These are phyloP conservation scores for Drosophila insularis DNA, from an alignment of 1,140 invertebrate species.

Conservation along the genomic window DNA sequence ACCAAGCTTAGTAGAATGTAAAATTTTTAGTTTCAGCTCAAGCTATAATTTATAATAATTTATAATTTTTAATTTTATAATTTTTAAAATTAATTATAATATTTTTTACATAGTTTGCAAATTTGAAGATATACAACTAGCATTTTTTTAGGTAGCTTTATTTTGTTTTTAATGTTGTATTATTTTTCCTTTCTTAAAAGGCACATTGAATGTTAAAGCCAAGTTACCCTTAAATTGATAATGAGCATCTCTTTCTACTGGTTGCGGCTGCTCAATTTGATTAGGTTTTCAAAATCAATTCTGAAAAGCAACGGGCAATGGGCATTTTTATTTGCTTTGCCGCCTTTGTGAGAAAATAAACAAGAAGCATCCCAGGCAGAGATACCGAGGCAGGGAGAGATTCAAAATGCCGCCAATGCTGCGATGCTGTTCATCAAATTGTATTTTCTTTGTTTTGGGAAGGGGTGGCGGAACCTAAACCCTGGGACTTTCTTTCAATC, in stretches of 20 bases:
- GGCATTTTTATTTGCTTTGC: constrained; percentile 62
- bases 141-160: too few species aligned
- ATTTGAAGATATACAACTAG: too few species aligned
- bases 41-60: too few species aligned
- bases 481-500: constrained; percentile 59
- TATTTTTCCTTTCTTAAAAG: too few species aligned
- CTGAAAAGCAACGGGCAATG: constrained; percentile 38
- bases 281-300: constrained; percentile 78
- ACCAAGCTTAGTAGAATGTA: too few species aligned
- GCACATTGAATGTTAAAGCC: neutral
- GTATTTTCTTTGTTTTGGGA: neutral
- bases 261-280: constrained; percentile 56
- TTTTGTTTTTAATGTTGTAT: too few species aligned
- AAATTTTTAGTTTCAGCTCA: too few species aligned
- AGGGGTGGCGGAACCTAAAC: constrained; percentile 4
- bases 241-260: constrained; percentile 12
- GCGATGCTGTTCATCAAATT: neutral
- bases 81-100: too few species aligned
- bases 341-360: constrained; percentile 75
- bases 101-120: too few species aligned
- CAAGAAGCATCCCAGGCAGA: constrained; percentile 32
- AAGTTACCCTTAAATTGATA: constrained; percentile 14
- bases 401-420: constrained; percentile 9
- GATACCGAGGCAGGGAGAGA: neutral
- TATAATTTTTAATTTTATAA: too few species aligned